Evolutionary conservation across 2,888 invertebrate species (phyloP).

Genomic region (Cryptocephalus primarius): DNA sequence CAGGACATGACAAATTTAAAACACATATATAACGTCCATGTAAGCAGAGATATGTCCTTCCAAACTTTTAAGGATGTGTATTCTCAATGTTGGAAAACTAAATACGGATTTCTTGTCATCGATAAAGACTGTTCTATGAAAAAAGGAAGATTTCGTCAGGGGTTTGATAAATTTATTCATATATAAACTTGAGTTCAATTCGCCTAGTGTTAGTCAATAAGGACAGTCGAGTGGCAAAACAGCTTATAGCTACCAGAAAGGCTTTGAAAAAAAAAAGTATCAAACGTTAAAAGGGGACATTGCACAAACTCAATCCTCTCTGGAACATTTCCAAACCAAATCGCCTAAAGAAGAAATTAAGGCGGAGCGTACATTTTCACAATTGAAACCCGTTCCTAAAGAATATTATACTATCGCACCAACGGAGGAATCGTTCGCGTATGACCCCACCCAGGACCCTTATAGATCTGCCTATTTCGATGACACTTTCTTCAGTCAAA

Average conservation of each 20-base stretch:
- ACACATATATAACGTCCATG: constrained; percentile 6
- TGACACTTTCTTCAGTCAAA: not conserved
- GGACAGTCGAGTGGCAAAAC: constrained; percentile 1
- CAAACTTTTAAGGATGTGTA: constrained; percentile 4
- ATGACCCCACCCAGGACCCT: not conserved
- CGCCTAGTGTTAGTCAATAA: constrained; percentile 1
- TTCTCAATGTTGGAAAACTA: constrained; percentile 2
- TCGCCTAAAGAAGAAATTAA: not conserved
- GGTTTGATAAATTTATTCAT: constrained; percentile 3
- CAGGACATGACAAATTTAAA: constrained; percentile 6
- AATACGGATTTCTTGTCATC: constrained; percentile 3
- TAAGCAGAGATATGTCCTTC: constrained; percentile 5
- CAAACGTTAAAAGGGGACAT: constrained; percentile 2
- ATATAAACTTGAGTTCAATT: not conserved
- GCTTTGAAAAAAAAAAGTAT: constrained; percentile 4
- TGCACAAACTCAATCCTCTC: constrained; percentile 1
- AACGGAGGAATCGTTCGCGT: not conserved
- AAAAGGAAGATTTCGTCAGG: constrained; percentile 2
- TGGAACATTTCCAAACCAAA: not conserved
- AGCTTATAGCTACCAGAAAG: constrained; percentile 3
- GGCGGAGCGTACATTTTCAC: too few species aligned
- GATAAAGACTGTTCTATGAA: constrained; percentile 1
- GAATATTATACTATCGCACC: not conserved
- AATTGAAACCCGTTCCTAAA: not conserved
- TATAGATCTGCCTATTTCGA: too few species aligned